Conservation (phyloP, 2,888 invertebrate genomes). For the Stenichneumon culpator region DNA sequence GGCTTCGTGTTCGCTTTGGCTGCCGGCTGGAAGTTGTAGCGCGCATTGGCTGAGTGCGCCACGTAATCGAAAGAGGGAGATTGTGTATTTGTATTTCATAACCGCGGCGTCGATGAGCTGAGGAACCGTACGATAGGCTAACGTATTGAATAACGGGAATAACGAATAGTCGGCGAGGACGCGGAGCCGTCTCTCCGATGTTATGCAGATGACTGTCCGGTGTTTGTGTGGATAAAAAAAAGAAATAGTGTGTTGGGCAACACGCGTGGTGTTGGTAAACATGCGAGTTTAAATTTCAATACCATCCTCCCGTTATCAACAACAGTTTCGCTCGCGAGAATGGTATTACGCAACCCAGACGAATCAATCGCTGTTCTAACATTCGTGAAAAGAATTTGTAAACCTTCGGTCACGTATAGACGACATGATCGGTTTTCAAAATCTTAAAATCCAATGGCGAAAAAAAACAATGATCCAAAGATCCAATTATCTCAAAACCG, state of each 20-base stretch:
- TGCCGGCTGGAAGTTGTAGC: background rate
- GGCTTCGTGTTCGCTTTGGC: background rate
- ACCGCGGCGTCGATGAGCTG: slow-evolving; percentile 5
- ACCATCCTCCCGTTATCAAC: slow-evolving; percentile 22
- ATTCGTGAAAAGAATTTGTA: no score
- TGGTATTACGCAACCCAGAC: no score
- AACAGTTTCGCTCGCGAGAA: background rate
- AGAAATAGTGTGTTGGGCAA: slow-evolving; percentile 28
- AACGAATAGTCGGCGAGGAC: background rate
- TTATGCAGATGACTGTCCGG: background rate
- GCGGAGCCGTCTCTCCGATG: background rate
- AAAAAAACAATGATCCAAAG: no score
- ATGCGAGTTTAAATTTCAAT: slow-evolving; percentile 45
- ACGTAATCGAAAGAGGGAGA: slow-evolving; percentile 2
- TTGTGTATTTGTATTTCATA: slow-evolving; percentile 7
- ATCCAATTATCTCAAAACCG: no score
- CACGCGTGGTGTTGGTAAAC: slow-evolving; percentile 50
- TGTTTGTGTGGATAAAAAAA: background rate
- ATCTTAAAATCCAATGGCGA: no score
- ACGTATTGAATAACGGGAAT: background rate
- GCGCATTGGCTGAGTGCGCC: background rate
- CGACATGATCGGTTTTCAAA: no score
- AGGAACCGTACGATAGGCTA: background rate
- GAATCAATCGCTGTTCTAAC: no score
- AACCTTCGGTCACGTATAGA: no score